Percentiles rank a stretch among this genome's conserved stretches.
These are phyloP conservation scores for Actinia equina DNA, from an alignment of 64 coral and sea anemone genomes.

Conservation along the genomic window DNA sequence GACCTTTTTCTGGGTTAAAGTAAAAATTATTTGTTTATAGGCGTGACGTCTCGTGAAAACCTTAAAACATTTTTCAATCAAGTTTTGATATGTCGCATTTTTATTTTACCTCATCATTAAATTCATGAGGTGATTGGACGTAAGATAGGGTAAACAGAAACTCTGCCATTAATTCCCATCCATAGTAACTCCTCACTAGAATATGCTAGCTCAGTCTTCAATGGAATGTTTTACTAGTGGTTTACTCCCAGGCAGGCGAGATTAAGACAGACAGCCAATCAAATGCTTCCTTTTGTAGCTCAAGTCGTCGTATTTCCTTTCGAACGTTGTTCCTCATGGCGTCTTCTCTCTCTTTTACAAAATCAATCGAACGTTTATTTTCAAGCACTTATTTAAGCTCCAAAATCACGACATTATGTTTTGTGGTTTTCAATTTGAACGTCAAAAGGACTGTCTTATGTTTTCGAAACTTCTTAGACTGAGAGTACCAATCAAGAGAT, in stretches of 20 bases:
- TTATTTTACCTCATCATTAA: no score
- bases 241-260: not conserved
- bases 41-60: no score
- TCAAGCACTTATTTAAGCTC: not conserved
- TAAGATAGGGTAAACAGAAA: no score
- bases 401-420: not conserved
- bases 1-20: no score
- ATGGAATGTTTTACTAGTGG: not conserved
- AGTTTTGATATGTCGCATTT: no score
- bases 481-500: not conserved
- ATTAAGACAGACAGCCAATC: not conserved
- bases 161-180: no score
- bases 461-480: not conserved
- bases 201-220: not conserved
- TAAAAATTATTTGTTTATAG: no score
- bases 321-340: constrained; percentile 19
- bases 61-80: no score
- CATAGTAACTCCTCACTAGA: no score
- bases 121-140: no score
- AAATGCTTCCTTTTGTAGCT: constrained; percentile 7
- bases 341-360: constrained; percentile 19
- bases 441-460: not conserved
- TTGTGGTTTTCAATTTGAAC: not conserved
- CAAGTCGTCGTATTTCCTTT: constrained; percentile 24
- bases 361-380: constrained; percentile 7